A percentile compares a stretch with the other conserved stretches of the same genome.
These are phyloP conservation scores for Champsocephalus esox DNA, from an alignment of 2,797 vertebrate species.

Conservation along the genomic window DNA sequence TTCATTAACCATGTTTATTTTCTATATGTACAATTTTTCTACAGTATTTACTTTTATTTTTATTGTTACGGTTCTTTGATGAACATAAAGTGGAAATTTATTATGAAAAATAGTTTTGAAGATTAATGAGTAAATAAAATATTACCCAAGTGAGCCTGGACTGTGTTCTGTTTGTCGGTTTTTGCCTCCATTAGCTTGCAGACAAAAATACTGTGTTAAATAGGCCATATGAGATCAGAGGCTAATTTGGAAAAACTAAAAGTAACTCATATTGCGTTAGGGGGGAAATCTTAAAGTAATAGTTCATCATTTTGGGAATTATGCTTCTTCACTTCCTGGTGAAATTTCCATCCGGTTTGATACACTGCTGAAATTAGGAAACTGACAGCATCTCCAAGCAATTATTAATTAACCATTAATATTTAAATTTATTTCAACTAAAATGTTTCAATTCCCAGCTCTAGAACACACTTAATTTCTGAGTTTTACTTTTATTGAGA, in stretches of 20 bases:
- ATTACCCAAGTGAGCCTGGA: slow-evolving; percentile 84
- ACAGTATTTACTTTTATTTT: slow-evolving; percentile 91
- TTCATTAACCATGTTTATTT: slow-evolving; percentile 88
- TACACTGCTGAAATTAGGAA: not conserved
- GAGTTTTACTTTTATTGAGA: no score
- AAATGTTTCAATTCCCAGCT: no score
- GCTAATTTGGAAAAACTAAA: slow-evolving; percentile 30
- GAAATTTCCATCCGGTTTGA: no score
- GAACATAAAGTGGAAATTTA: slow-evolving; percentile 91
- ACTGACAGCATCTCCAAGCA: not conserved
- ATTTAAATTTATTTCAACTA: no score
- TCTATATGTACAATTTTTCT: slow-evolving; percentile 91
- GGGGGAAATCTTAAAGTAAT: not conserved
- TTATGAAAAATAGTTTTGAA: slow-evolving; percentile 92
- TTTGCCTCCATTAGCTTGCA: slow-evolving; percentile 12
- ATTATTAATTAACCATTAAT: no score
- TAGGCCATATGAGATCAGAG: slow-evolving; percentile 21
- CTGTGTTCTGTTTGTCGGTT: slow-evolving; percentile 53
- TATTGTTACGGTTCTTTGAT: slow-evolving; percentile 91
- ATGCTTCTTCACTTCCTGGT: not conserved
- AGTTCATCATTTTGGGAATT: not conserved
- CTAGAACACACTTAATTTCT: not conserved
- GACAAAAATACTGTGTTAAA: not conserved
- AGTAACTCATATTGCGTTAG: not conserved
- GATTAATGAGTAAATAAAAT: slow-evolving; percentile 91